Base-by-base conservation (phyloP, 2,797 vertebrate species). In the Hydrocynus forskahlii region DNA sequence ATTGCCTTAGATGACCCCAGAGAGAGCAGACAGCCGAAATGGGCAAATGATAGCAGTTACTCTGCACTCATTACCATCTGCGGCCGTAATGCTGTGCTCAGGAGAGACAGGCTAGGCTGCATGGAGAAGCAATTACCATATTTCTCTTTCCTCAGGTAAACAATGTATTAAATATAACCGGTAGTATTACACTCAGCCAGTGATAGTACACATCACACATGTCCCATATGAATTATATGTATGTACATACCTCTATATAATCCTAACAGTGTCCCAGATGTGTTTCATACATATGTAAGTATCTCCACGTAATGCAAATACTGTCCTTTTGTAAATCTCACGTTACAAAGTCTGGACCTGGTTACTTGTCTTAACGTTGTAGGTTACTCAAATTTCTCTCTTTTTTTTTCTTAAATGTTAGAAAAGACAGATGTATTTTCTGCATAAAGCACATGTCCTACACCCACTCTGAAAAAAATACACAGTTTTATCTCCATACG, bases 81-180 rank as follows among this genome's bases (percentile, higher is more conserved):
- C 40, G 69, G 55, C 50, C 76, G 16, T 48, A 59, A 76, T 60
- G 25, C 48, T 70, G 45, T 69, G 68, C 78, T 67, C 70, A 21
- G 35, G 81, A 81, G 43, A 55, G 50, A 57, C 16, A 59, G 14
- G 54, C 48, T 17, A 54, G 74, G 63, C 55, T 68, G 67, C 19
- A 72, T 73, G 66, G 29, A 81, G 63, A 67, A 54, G 70, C 77
- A 81, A 79, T 82, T 69, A 80, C 59, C 67, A 76, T 79, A 35
- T 81, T 55, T 69, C 59, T 62, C 35, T 40, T 66, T 66, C 6
- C 5, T 38, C 0, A 43, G 64, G 57, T 75, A 66, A 66, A 59
- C 40, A 59, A 63, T 66, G 29, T 81, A 75, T 82, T 55, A 48
- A 54, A 84, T 54, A 71, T 64, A 80, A 81, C 79, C 79, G 71